Base-by-base conservation (phyloP, 2,797 vertebrate genomes). In the Sebastes matsubarae region DNA sequence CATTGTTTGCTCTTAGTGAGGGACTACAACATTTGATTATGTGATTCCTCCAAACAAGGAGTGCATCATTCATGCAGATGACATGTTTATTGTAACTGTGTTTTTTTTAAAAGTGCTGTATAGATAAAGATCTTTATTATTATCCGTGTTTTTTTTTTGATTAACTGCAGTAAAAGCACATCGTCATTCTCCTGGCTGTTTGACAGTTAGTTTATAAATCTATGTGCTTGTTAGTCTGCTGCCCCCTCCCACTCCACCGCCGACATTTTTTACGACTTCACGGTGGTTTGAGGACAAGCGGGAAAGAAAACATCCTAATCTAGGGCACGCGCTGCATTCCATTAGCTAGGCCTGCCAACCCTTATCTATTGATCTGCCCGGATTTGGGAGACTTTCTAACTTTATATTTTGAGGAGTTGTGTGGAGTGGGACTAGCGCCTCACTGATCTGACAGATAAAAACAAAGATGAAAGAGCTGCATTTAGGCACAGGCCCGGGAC, bases 361-460 rank as follows among this genome's bases (percentile, higher is more conserved):
- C 88, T 89, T 93, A 93, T 94, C 93, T 91, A 94, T 92, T 93
- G 94, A 95, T 95, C 94, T 92, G 89, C 89, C 61, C 54, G 69
- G 90, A 93, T 94, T 93, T 91, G 84, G 90, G 83, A 93, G 90
- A 93, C 89, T 94, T 91, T 92, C 87, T 91, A 93, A 94, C 92
- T 94, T 94, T 91, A 90, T 92, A 93, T 93, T 93, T 93, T 90
- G 91, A 93, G 87, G 83, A 92, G 87, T 88, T 92, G 86, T 87
- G 86, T 77, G 86, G 92, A 88, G 88, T 83, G 89, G 82, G 90
- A 91, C 88, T 84, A 72, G 83, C 29, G 88, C 80, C 88, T 93
- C 74, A 79, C 90, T 91, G 93, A 94, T 94, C 92, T 92, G 93
- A 93, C 92, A 88, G 94, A 94, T 94, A 94, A 94, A 93, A 94